phyloP scores from a whole-genome alignment of 2,888 invertebrate species.

The Physocephala rufipes region DNA sequence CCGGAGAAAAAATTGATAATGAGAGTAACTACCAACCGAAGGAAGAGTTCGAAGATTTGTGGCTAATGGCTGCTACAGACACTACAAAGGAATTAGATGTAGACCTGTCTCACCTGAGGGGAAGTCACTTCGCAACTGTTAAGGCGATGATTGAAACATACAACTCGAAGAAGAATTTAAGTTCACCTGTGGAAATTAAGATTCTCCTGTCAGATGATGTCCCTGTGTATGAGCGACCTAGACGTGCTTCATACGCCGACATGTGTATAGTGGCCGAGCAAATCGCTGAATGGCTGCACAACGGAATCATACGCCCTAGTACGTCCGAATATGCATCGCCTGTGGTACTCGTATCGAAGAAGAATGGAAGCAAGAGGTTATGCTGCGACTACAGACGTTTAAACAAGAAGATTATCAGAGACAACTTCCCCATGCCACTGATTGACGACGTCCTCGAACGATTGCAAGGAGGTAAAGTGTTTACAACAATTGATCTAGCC shows the following conservation, averaged over 20 bases:
- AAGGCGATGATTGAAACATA: neutral
- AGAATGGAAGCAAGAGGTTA: conserved; percentile 28
- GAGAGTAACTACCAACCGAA: neutral
- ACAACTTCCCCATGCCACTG: conserved; percentile 43
- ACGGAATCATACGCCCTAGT: neutral
- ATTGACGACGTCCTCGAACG: conserved; percentile 42
- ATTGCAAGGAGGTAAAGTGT: conserved; percentile 43
- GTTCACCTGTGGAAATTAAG: conserved; percentile 40
- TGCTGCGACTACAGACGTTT: conserved; percentile 45
- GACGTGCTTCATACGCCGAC: conserved; percentile 14
- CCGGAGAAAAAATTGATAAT: no score
- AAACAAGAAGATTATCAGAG: conserved; percentile 43
- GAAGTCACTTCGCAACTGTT: neutral
- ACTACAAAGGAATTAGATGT: neutral
- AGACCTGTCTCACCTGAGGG: neutral
- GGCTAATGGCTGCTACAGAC: neutral
- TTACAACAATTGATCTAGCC: conserved; percentile 45
- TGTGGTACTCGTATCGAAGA: neutral
- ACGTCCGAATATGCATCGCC: neutral
- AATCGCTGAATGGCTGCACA: neutral
- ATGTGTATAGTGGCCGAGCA: conserved; percentile 41
- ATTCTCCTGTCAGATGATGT: conserved; percentile 32
- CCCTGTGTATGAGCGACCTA: conserved; percentile 18
- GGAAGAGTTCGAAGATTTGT: neutral
- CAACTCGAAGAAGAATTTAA: neutral